Evolutionary conservation across 2,888 invertebrate genomes (phyloP).

Genomic region (Patella ulyssiponensis): DNA sequence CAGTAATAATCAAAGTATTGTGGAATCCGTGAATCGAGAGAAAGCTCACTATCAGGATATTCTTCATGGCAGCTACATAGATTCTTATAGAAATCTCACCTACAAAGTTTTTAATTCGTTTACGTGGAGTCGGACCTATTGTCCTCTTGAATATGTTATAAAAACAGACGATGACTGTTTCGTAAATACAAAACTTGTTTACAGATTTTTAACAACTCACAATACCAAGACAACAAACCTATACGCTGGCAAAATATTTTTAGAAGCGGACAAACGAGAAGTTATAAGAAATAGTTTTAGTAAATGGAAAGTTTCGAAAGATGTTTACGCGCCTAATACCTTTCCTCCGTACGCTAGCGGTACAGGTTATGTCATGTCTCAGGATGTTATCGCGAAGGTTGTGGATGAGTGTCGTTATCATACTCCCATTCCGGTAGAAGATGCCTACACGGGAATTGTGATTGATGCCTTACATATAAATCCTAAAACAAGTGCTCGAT

Average conservation of each 20-base stretch:
- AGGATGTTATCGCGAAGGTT: constrained; percentile 56
- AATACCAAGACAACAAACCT: constrained; percentile 45
- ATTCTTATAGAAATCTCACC: constrained; percentile 67
- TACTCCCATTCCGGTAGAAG: constrained; percentile 67
- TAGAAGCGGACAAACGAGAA: constrained; percentile 41
- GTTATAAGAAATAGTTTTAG: constrained; percentile 62
- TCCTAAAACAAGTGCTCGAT: constrained; percentile 62
- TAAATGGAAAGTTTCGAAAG: constrained; percentile 63
- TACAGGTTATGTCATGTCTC: constrained; percentile 67
- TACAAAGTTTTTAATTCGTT: constrained; percentile 66
- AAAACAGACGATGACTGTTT: constrained; percentile 71
- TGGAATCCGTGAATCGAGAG: constrained; percentile 42
- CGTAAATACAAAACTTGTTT: constrained; percentile 59
- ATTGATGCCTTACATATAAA: constrained; percentile 52
- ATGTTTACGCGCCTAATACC: constrained; percentile 50
- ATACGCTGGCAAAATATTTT: constrained; percentile 65
- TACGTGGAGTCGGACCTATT: constrained; percentile 53
- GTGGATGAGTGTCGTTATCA: constrained; percentile 51
- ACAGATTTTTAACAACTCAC: constrained; percentile 45
- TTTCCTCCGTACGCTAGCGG: constrained; percentile 70
- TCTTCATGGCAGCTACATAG: constrained; percentile 63
- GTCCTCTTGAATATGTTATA: constrained; percentile 55
- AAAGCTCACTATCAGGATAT: constrained; percentile 52
- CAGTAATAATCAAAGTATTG: constrained; percentile 28
- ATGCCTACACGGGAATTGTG: constrained; percentile 69